Percentiles rank a stretch among this genome's conserved stretches.
Conservation (phyloP, 2,113 vertebrate genomes). For the Archocentrus centrarchus region DNA sequence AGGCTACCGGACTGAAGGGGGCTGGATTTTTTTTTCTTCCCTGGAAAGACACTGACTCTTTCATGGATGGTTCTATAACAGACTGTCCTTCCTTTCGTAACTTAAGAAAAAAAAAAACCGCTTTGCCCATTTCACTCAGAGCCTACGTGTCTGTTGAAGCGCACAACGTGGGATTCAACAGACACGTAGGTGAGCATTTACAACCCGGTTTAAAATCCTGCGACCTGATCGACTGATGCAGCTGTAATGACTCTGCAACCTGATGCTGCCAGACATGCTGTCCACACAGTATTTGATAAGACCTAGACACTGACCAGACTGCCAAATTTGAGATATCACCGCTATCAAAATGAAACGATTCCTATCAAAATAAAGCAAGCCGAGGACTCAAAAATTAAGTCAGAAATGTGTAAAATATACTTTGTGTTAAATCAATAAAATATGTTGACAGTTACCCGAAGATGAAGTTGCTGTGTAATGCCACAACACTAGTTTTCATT, state of each 20-base stretch:
- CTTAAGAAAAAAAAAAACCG: not conserved
- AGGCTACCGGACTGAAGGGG: constrained; percentile 51
- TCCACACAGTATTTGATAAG: not conserved
- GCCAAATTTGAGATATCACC: not conserved
- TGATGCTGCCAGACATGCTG: not conserved
- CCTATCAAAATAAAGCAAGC: not conserved
- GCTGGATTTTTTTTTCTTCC: constrained; percentile 60
- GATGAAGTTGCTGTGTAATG: not conserved
- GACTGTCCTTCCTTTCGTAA: constrained; percentile 41
- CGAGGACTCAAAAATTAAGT: fast-evolving
- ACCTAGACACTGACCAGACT: fast-evolving
- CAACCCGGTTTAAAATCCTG: not conserved
- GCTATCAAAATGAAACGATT: not conserved
- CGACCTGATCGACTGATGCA: not conserved
- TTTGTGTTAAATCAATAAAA: not conserved
- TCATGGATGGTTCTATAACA: constrained; percentile 70
- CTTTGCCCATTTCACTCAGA: not conserved
- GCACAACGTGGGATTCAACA: not conserved
- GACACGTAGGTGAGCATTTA: not conserved
- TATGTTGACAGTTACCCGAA: not conserved
- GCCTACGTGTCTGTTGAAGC: constrained; percentile 22
- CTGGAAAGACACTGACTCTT: constrained; percentile 77
- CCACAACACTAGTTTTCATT: not conserved
- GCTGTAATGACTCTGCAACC: not conserved
- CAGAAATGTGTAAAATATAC: not conserved